phyloP scores from a whole-genome alignment of 2,888 invertebrate species.

The Epistrophella euchroma region DNA sequence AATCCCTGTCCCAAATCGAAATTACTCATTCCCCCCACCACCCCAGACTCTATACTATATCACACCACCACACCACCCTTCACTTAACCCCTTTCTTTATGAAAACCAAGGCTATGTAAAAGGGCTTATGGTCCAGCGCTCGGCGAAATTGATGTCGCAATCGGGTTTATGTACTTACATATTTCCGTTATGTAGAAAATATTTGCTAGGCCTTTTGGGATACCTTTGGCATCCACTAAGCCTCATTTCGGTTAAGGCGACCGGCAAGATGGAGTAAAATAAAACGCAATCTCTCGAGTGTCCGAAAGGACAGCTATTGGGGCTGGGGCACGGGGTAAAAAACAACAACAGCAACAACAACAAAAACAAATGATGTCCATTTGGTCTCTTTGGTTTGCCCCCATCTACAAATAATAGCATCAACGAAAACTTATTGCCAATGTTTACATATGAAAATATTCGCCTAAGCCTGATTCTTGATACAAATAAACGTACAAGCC shows the following conservation, averaged over 20 bases:
- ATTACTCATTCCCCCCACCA: constrained; percentile 27
- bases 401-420: constrained; percentile 23
- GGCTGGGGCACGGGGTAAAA: constrained; percentile 31
- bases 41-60: background rate
- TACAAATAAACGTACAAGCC: constrained; percentile 43
- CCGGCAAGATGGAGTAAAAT: constrained; percentile 74
- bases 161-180: constrained; percentile 76
- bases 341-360: constrained; percentile 20
- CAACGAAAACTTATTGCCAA: constrained; percentile 69
- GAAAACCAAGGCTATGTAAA: constrained; percentile 46
- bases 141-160: constrained; percentile 76
- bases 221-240: constrained; percentile 72
- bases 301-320: constrained; percentile 55
- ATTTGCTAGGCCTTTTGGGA: constrained; percentile 74
- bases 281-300: constrained; percentile 74
- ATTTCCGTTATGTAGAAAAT: constrained; percentile 73
- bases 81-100: constrained; percentile 10
- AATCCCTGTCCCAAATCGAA: constrained; percentile 36
- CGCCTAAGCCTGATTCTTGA: constrained; percentile 69
- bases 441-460: constrained; percentile 74
- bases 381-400: constrained; percentile 36
- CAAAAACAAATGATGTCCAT: constrained; percentile 68
- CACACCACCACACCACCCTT: background rate
- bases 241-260: constrained; percentile 67
- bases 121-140: constrained; percentile 63